Conservation (phyloP, 2,888 invertebrate species). For the Calameuta filiformis region DNA sequence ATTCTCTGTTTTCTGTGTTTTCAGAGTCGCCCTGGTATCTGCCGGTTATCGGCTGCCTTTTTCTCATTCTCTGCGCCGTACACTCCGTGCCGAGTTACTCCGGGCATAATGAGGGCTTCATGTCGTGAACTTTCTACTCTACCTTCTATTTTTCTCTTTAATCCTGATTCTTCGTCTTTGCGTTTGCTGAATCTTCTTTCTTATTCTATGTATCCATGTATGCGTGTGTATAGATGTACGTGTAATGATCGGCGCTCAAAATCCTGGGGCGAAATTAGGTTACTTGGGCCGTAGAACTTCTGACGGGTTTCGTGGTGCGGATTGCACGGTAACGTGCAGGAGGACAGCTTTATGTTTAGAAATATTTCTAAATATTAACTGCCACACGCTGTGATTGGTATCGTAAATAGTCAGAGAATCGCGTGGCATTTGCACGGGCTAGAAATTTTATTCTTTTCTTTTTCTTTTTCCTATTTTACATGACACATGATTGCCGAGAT, state of each 20-base stretch:
- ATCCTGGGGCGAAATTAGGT: too few species aligned
- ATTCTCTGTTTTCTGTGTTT: conserved; percentile 62
- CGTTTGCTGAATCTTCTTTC: background rate
- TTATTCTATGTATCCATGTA: background rate
- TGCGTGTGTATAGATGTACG: background rate
- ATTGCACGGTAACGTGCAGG: too few species aligned
- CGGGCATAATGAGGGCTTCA: conserved; percentile 58
- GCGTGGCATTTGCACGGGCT: background rate
- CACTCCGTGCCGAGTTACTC: conserved; percentile 13
- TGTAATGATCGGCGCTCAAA: background rate
- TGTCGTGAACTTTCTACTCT: conserved; percentile 49
- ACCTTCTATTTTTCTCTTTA: conserved; percentile 20
- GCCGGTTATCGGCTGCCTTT: conserved; percentile 53
- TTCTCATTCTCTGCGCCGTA: conserved; percentile 11
- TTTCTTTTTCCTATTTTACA: background rate
- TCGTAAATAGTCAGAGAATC: background rate
- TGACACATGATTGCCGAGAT: background rate
- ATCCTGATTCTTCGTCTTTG: conserved; percentile 10
- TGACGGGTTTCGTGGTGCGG: background rate
- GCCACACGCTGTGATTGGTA: background rate
- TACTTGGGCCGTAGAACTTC: background rate
- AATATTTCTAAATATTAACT: background rate
- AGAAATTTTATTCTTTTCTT: background rate
- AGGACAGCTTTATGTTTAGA: background rate
- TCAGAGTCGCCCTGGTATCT: conserved; percentile 54